Evolutionary conservation across 2,113 vertebrate genomes (phyloP).

Genomic region (Emydocephalus ijimae): DNA sequence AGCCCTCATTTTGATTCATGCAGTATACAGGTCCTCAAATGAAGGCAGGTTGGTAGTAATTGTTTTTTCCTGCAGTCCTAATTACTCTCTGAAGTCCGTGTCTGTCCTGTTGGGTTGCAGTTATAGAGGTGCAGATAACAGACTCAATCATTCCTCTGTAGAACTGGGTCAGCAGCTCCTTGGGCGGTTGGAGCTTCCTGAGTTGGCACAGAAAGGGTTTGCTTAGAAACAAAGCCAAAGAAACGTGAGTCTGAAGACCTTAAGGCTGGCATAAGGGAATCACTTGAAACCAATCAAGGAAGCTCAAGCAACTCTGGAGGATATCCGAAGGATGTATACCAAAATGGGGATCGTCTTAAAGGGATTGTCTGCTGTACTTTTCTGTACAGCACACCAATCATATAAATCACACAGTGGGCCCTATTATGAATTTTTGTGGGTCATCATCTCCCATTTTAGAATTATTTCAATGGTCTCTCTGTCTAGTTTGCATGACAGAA

Average conservation of each 20-base stretch:
- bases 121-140: too few species aligned
- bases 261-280: not conserved
- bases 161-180: too few species aligned
- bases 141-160: too few species aligned
- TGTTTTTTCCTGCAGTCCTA: too few species aligned
- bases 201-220: too few species aligned
- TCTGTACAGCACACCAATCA: not conserved
- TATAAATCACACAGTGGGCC: too few species aligned
- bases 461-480: not conserved
- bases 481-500: not conserved
- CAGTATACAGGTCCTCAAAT: too few species aligned
- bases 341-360: not conserved
- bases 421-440: conserved; percentile 13
- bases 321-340: not conserved
- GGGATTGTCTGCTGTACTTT: not conserved
- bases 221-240: not conserved
- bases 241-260: not conserved
- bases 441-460: not conserved
- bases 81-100: too few species aligned
- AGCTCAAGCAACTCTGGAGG: not conserved
- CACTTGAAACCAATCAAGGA: not conserved
- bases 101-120: too few species aligned
- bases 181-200: too few species aligned
- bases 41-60: too few species aligned
- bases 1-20: too few species aligned